phyloP scores from a whole-genome alignment of 2,797 vertebrate genomes.

The Craterocephalus amniculus region DNA sequence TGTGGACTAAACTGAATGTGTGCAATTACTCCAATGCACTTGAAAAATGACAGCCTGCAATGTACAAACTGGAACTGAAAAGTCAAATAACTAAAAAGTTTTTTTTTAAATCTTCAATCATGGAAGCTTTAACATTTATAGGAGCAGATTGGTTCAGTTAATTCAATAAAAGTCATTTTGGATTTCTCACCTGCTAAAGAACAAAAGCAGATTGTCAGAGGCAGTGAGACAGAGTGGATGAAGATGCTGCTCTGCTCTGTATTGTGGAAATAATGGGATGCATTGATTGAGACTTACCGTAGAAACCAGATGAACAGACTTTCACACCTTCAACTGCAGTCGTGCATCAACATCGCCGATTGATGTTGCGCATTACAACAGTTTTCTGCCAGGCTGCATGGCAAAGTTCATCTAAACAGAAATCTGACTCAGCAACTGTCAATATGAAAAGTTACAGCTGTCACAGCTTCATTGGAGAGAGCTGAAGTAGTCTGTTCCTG shows the following conservation, averaged over 20 bases:
- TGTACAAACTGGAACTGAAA: too few relatives aligned
- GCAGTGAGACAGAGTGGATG: not conserved
- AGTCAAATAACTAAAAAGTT: not conserved
- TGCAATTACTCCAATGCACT: slow-evolving; percentile 41
- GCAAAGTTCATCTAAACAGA: slow-evolving; percentile 9
- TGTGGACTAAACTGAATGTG: slow-evolving; percentile 34
- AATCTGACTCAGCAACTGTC: not conserved
- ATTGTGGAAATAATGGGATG: not conserved
- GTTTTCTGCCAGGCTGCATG: slow-evolving; percentile 9
- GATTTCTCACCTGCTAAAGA: not conserved
- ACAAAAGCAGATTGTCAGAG: not conserved
- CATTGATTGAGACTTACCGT: slow-evolving; percentile 6
- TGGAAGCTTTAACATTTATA: slow-evolving; percentile 30
- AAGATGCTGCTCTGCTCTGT: not conserved
- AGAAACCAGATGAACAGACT: not conserved
- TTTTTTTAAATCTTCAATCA: slow-evolving; percentile 4
- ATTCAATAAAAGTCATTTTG: slow-evolving; percentile 18
- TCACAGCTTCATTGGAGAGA: slow-evolving; percentile 4
- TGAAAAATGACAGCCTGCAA: slow-evolving; percentile 26
- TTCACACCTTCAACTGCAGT: slow-evolving; percentile 4
- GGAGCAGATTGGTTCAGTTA: slow-evolving; percentile 9
- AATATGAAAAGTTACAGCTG: not conserved
- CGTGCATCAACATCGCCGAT: not conserved
- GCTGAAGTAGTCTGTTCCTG: not conserved
- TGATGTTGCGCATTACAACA: not conserved